Evolutionary conservation across 30 jellyfish, hydroid and myxozoan genomes (phyloP).

Genomic region (Aurelia aurita complex sp. Pacific): DNA sequence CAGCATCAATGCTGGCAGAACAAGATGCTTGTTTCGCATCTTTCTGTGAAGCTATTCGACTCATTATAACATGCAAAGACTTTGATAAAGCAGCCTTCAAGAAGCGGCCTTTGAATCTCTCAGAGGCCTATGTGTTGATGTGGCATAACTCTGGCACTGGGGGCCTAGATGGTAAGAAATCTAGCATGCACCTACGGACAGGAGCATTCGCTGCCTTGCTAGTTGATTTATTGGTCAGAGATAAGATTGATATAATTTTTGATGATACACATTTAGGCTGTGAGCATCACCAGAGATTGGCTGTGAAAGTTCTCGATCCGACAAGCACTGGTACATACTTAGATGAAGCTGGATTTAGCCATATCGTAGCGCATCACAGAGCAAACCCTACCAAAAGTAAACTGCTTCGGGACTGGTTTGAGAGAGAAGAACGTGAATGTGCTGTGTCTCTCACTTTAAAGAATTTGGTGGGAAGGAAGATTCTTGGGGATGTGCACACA

Average conservation of each 20-base stretch:
- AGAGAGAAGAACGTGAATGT: conserved; percentile 70
- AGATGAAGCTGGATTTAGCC: conserved; percentile 74
- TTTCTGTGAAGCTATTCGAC: conserved; percentile 72
- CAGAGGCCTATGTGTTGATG: conserved; percentile 74
- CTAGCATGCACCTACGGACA: conserved; percentile 74
- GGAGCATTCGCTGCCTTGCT: conserved; percentile 93
- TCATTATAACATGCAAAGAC: conserved; percentile 63
- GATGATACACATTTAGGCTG: conserved; percentile 57
- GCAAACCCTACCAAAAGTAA: conserved; percentile 55
- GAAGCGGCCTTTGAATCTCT: conserved; percentile 54
- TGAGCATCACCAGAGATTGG: conserved; percentile 51
- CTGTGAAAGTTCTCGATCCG: conserved; percentile 49
- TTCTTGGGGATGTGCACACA: conserved; percentile 73
- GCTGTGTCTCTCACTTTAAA: conserved; percentile 64
- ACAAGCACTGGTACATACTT: conserved; percentile 70
- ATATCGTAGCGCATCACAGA: conserved; percentile 49
- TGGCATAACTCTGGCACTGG: conserved; percentile 87
- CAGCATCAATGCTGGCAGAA: conserved; percentile 64
- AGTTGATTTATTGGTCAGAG: conserved; percentile 76
- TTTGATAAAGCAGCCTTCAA: conserved; percentile 54
- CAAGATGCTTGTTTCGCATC: conserved; percentile 76
- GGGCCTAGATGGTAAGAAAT: conserved; percentile 69
- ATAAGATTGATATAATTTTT: conserved; percentile 49
- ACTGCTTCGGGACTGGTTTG: conserved; percentile 68
- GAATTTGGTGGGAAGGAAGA: conserved; percentile 64